Evolutionary conservation across 2,797 vertebrate genomes (phyloP), one percentile per base, ranked within the genome.

Genomic region (Ibycter americanus): DNA sequence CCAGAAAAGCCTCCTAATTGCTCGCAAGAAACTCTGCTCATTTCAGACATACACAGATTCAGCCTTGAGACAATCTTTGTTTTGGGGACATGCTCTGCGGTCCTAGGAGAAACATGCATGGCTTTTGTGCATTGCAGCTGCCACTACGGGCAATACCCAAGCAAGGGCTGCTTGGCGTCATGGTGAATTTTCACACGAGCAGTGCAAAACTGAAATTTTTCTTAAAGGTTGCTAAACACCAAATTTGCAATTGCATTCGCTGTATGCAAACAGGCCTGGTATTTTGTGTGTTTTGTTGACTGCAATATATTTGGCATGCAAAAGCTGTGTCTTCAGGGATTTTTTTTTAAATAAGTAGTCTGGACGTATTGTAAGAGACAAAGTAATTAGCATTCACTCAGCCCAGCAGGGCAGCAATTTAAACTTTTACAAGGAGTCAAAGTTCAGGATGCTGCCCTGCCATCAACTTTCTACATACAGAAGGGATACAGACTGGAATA

Each of bases 321-420:
- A 94, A 97, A 96, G 70, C 77, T n/a, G 55, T 77, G 93, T 91
- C 96, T 95, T 92, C 31, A 9, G 84, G 72, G 91, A 92, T 68
- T 95, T 95, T 63, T 82, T 95, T 96, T 97, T 68, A 66, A 96
- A 94, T 91, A 96, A 97, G 76, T 92, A 97, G 96, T 97, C 95
- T 88, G 95, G 93, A 87, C 1, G 1, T 87, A 92, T 96, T 97
- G 92, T 93, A 79, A 84, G 70, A 56, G 58, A 94, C 91, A 86
- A 96, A 96, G 95, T 96, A 97, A 98, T 98, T 97, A 98, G 95
- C 89, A 98, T 98, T 97, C 95, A 96, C 76, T 96, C 77, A 78
- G 76, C 96, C 96, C 97, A 96, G 93, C 90, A 96, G 96, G 96
- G 88, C 85, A 97, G 89, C 95, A 87, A 94, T 97, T 97, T 98